phyloP scores from a whole-genome alignment of 2,888 invertebrate genomes.

The Sphinx pinastri region DNA sequence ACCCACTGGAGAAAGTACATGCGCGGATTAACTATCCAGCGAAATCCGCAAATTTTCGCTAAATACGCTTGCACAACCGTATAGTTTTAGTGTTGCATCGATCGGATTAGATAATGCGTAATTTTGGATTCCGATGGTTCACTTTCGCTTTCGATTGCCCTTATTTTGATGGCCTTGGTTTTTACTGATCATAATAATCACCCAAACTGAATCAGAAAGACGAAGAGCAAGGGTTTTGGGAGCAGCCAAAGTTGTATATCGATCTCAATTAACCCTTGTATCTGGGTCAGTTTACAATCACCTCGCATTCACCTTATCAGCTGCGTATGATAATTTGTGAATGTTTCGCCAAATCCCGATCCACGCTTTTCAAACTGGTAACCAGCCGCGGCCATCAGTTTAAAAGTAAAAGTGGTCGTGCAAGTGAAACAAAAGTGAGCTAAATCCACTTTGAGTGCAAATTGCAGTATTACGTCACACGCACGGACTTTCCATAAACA shows the following conservation, averaged over 20 bases:
- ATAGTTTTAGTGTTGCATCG: conserved; percentile 15
- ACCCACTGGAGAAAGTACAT: conserved; percentile 67
- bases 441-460: conserved; percentile 39
- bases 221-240: too few relatives aligned
- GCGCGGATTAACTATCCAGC: conserved; percentile 49
- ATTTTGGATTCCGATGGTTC: conserved; percentile 2
- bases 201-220: too few relatives aligned
- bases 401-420: conserved; percentile 53
- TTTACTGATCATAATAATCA: background rate
- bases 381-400: conserved; percentile 28
- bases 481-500: conserved; percentile 8
- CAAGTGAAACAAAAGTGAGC: conserved; percentile 40
- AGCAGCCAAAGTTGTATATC: too few relatives aligned
- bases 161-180: conserved; percentile 31
- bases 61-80: conserved; percentile 41
- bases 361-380: conserved; percentile 24
- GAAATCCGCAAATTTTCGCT: conserved; percentile 58
- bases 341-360: conserved; percentile 12
- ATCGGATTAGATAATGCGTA: conserved; percentile 15
- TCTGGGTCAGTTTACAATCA: conserved; percentile 4
- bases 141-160: conserved; percentile 21
- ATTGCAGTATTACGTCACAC: conserved; percentile 43
- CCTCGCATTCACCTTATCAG: conserved; percentile 11
- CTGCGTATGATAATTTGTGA: conserved; percentile 17
- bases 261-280: background rate